These are phyloP conservation scores for Nephrotoma guestfalica DNA, from an alignment of 2,888 invertebrate genomes.

Conservation along the genomic window DNA sequence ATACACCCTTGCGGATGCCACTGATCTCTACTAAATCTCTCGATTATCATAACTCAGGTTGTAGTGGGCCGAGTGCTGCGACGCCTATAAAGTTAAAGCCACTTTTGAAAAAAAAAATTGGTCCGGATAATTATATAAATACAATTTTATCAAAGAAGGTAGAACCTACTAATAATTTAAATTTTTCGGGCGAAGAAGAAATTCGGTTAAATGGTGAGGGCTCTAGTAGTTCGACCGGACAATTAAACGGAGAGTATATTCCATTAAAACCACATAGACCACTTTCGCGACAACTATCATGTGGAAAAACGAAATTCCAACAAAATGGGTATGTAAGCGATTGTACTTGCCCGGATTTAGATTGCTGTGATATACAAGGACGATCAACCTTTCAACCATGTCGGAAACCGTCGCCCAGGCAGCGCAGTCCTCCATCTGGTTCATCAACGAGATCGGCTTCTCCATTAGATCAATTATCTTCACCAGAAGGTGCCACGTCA, in stretches of 20 bases:
- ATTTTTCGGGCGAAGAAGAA: not conserved
- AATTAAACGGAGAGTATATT: slow-evolving; percentile 20
- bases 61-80: not conserved
- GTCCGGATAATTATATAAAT: slow-evolving; percentile 58
- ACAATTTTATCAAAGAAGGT: slow-evolving; percentile 35
- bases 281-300: slow-evolving; percentile 48
- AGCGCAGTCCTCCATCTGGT: slow-evolving; percentile 31
- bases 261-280: slow-evolving; percentile 49
- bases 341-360: not conserved
- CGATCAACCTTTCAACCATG: slow-evolving; percentile 16
- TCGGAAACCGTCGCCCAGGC: slow-evolving; percentile 21
- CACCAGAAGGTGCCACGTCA: slow-evolving; percentile 14
- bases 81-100: slow-evolving; percentile 38
- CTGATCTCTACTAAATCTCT: slow-evolving; percentile 28
- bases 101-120: slow-evolving; percentile 48
- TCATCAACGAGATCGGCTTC: slow-evolving; percentile 32
- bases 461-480: slow-evolving; percentile 24
- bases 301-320: slow-evolving; percentile 33
- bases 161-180: not conserved
- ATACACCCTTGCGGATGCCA: slow-evolving; percentile 31
- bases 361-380: not conserved
- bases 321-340: slow-evolving; percentile 16
- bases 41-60: slow-evolving; percentile 19
- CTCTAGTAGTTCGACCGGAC: slow-evolving; percentile 15
- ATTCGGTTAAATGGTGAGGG: not conserved